Base-by-base conservation (phyloP, 2,888 invertebrate species). In the Rhopalosiphum nymphaeae region DNA sequence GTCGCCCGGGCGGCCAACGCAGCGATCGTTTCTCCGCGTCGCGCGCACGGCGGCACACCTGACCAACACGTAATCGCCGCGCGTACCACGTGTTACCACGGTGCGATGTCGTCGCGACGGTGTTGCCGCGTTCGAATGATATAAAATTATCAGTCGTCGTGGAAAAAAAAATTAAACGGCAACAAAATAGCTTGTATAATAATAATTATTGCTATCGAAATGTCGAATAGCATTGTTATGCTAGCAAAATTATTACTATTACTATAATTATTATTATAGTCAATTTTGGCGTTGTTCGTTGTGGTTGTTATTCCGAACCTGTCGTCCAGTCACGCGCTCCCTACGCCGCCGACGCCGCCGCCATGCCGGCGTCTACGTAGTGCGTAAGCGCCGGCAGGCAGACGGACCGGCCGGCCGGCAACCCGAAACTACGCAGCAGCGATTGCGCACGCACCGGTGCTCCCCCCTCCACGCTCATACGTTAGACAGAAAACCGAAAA, bases 361-460 rank as follows among this genome's bases (percentile, higher is more conserved):
- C 78, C 78, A 21, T 9, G 78, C 21, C 78, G 78, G 78, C 78
- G 78, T 78, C 36, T 36, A 78, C 78, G 21, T 21, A 1, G 78
- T 25, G 44, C 44, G 57, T 89, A 57, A 44, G 57, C 42, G 89
- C 44, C 29, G 57, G 89, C 56, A 29, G 56, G 89, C 57, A 57
- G 49, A 36, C 88, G 26, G 13, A 11, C 87, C 49, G 49, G n/a
- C 26, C 25, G 36, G 36, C 89, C 26, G 89, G 44, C 56, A 25
- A 49, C 36, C 13, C 57, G 57, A 89, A 89, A 89, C 89, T 89
- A 89, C 89, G 89, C 89, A 89, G 89, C 44, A 89, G 29, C 5
- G 13, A 57, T 57, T 44, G 57, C 89, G 89, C 89, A 46, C 57
- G 89, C 57, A 89, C 89, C 1, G 25, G 36, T 78, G 36, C 5